phyloP scores from a whole-genome alignment of 2,888 invertebrate species.

The Morpho helenor region DNA sequence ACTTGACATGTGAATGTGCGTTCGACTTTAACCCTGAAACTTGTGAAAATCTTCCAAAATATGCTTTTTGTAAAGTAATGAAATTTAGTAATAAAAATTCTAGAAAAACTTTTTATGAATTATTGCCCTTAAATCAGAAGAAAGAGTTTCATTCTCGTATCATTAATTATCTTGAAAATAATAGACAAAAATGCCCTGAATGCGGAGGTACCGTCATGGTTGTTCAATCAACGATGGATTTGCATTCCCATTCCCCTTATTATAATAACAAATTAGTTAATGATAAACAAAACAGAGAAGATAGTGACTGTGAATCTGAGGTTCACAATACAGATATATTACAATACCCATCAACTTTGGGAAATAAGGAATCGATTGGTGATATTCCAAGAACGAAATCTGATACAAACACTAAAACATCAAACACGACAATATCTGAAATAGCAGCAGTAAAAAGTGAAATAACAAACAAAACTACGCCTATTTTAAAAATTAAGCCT shows the following conservation, averaged over 20 bases:
- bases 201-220: slow-evolving; percentile 68
- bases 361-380: slow-evolving; percentile 8
- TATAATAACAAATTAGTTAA: slow-evolving; percentile 10
- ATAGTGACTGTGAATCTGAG: slow-evolving; percentile 16
- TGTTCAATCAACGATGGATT: slow-evolving; percentile 45
- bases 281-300: slow-evolving; percentile 8
- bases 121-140: slow-evolving; percentile 74
- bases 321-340: slow-evolving; percentile 12
- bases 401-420: slow-evolving; percentile 23
- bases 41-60: slow-evolving; percentile 61
- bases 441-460: slow-evolving; percentile 18
- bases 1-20: slow-evolving; percentile 54
- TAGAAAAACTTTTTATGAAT: slow-evolving; percentile 73
- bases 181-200: slow-evolving; percentile 68
- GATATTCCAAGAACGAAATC: slow-evolving; percentile 26
- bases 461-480: slow-evolving; percentile 28
- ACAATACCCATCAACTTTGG: slow-evolving; percentile 1
- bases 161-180: slow-evolving; percentile 68
- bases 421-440: slow-evolving; percentile 19
- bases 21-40: slow-evolving; percentile 56
- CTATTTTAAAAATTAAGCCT: slow-evolving; percentile 48
- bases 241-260: slow-evolving; percentile 24
- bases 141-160: slow-evolving; percentile 76
- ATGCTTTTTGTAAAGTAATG: slow-evolving; percentile 78
- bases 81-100: slow-evolving; percentile 75